Base-by-base conservation (phyloP, 2,888 invertebrate genomes). In the Perizoma affinitatum region DNA sequence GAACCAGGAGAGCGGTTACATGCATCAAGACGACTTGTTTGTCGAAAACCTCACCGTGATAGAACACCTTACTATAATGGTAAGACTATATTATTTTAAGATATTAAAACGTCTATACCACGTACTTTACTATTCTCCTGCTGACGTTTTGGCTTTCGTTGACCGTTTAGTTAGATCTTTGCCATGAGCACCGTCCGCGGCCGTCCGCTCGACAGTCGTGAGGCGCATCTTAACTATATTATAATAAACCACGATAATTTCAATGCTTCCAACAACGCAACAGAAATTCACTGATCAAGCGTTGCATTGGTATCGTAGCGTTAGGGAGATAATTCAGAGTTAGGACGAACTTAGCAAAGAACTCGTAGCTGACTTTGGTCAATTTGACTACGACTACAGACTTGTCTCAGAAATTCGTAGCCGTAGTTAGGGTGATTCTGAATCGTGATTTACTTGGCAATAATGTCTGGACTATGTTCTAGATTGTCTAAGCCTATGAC, bases 21-120 rank as follows among this genome's bases (percentile, higher is more conserved):
- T 98, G 93, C 97, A 98, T 72, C 98, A 98, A 83, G 97, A 98
- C 67, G 98, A 98, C 77, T 90, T 98, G 50, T 98, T 98, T 75
- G 95, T 97, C 5, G 96, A 96, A 4, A 95, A 96, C 44, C 93
- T 98, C 65, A 97, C 97, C 0, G 97, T 98, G 34, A 88, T 94
- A 66, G 98, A 98, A 81, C 98, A 98, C 79, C 94, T 98, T 58
- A 94, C 94, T 72, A 96, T 98, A 71, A 97, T 98, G 97, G 97
- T 96, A 86, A 86, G 80, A 46, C 10, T 38, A 38, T 6, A 38
- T 22, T 22, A 22, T 22, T 22, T 22, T 22, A 22, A 22, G 22
- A 22, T 22, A 22, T 22, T 1, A 22, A 3, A 2, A 22, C 22
- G 22, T 2, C 22, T 22, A 22, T 22, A 22, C 1, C 22, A 22